These are phyloP conservation scores for Cyprinodon brontotheroides DNA, from an alignment of 2,113 vertebrate species.

Conservation along the genomic window DNA sequence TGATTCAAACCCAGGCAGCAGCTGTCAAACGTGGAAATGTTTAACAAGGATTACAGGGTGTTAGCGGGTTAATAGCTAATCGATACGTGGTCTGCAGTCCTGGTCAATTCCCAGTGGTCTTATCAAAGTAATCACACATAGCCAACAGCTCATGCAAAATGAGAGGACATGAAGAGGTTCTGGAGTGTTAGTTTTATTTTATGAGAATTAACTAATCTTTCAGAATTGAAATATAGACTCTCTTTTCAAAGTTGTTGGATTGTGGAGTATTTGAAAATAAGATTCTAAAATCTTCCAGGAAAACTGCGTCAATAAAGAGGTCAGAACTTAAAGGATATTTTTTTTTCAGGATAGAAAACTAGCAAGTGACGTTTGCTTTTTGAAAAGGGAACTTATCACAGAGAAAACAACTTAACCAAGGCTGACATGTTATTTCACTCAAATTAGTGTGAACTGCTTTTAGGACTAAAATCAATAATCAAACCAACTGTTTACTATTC, in stretches of 20 bases:
- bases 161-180: neutral
- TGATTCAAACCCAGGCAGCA: constrained; percentile 65
- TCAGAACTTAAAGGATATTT: neutral
- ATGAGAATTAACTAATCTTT: neutral
- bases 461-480: constrained; percentile 56
- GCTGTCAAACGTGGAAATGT: constrained; percentile 78
- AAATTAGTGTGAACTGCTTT: constrained; percentile 46
- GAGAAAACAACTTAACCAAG: constrained; percentile 23
- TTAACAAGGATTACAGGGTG: constrained; percentile 86
- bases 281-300: neutral
- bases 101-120: constrained; percentile 69
- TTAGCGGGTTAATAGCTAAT: constrained; percentile 84
- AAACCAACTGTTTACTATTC: constrained; percentile 49
- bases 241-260: neutral
- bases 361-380: constrained; percentile 15
- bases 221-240: neutral
- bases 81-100: constrained; percentile 77
- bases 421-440: constrained; percentile 41
- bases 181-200: neutral
- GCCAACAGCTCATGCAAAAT: neutral
- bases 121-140: constrained; percentile 67
- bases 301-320: neutral
- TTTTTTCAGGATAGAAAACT: neutral
- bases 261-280: neutral
- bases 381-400: constrained; percentile 21